These are phyloP conservation scores for Tauraco hartlaubi DNA, from an alignment of 2,797 vertebrate species.

Conservation along the genomic window DNA sequence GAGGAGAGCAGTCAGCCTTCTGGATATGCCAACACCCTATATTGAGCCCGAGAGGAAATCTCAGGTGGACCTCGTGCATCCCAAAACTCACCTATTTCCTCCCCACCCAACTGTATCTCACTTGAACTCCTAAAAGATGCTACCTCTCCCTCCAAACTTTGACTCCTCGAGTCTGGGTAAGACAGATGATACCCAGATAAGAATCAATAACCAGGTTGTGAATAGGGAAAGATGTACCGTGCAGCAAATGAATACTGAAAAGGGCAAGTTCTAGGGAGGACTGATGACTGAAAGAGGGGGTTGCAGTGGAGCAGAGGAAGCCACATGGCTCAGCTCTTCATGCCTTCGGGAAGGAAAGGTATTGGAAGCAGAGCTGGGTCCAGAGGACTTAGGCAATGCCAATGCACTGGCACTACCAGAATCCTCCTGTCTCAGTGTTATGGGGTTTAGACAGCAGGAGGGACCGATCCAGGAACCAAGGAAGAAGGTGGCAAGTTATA, in stretches of 20 bases:
- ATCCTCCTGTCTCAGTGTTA: neutral
- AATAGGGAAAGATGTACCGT: conserved; percentile 50
- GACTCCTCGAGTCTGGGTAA: neutral
- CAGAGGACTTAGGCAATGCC: neutral
- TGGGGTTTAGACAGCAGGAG: neutral
- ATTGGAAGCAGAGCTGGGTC: neutral
- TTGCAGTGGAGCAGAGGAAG: neutral
- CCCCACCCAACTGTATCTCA: neutral
- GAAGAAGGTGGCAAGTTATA: neutral
- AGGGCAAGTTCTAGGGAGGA: conserved; percentile 49
- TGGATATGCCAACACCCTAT: too few species aligned
- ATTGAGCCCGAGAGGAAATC: neutral
- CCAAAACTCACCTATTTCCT: neutral
- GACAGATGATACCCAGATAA: conserved; percentile 18
- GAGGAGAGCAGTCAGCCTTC: neutral
- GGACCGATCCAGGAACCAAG: neutral
- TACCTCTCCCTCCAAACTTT: neutral
- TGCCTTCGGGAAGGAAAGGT: neutral
- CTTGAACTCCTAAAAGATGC: neutral
- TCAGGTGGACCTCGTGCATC: neutral
- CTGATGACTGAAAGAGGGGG: neutral
- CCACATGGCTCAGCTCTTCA: neutral
- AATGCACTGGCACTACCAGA: neutral
- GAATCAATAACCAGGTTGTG: conserved; percentile 46
- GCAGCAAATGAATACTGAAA: conserved; percentile 59